Conservation (phyloP, 2,113 vertebrate species). For the Trogon melanurus region DNA sequence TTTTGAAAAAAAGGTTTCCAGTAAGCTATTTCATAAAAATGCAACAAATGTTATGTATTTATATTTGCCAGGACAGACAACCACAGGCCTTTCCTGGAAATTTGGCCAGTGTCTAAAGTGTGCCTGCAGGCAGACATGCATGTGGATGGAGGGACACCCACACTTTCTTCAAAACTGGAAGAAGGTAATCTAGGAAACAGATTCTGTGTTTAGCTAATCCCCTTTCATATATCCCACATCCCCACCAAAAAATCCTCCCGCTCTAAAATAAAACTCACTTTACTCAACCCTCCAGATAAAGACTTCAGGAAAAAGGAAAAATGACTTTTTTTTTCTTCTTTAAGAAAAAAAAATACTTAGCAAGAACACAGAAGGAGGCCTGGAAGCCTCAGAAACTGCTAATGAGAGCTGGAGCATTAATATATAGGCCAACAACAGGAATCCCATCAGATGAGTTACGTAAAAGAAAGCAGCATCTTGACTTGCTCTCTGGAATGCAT, state of each 20-base stretch:
- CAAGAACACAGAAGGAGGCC: background rate
- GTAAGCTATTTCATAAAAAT: background rate
- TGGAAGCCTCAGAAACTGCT: background rate
- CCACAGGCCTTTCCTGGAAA: background rate
- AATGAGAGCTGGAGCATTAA: background rate
- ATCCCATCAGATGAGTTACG: background rate
- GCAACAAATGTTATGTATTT: background rate
- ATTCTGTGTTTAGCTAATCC: background rate
- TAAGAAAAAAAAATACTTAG: background rate
- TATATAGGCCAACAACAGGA: background rate
- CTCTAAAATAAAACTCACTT: background rate
- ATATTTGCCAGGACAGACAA: background rate
- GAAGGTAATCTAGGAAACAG: background rate
- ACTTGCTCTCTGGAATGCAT: background rate
- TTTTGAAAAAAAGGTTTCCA: background rate
- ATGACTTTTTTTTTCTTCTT: background rate
- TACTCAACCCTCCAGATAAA: background rate
- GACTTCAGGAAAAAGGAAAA: background rate
- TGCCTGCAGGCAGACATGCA: background rate
- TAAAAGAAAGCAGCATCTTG: background rate
- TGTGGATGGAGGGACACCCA: background rate
- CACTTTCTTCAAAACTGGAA: background rate
- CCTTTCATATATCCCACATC: background rate
- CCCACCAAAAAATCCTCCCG: accelerated
- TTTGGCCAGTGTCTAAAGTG: background rate